Conservation (phyloP, 2,113 vertebrate species). For the Phalacrocorax carbo region DNA sequence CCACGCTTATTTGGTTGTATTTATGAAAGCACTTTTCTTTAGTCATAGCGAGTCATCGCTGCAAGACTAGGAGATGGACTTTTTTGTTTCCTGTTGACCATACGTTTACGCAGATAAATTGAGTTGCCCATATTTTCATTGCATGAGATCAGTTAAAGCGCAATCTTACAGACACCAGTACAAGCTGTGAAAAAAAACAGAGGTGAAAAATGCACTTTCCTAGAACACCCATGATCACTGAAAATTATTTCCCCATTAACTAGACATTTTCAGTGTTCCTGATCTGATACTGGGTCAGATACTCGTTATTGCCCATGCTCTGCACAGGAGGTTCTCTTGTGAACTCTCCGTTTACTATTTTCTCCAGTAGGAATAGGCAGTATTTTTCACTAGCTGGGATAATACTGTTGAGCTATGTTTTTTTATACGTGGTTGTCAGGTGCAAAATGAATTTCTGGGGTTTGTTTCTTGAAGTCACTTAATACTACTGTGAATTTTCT, state of each 20-base stretch:
- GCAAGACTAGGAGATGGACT: not conserved
- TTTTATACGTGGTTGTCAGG: not conserved
- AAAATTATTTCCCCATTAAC: not conserved
- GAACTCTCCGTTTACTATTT: not conserved
- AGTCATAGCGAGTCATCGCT: not conserved
- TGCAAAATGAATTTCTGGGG: not conserved
- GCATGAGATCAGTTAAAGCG: not conserved
- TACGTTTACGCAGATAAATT: not conserved
- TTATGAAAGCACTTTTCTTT: not conserved
- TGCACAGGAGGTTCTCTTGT: not conserved
- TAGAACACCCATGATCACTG: not conserved
- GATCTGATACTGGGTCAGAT: not conserved
- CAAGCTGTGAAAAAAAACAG: not conserved
- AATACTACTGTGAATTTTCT: constrained; percentile 12
- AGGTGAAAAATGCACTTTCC: not conserved
- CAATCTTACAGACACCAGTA: not conserved
- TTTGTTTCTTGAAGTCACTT: not conserved
- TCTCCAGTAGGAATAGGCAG: not conserved
- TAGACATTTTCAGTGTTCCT: not conserved
- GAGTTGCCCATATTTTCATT: not conserved
- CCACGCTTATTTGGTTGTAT: not conserved
- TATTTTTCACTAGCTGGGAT: not conserved
- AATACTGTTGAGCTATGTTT: not conserved
- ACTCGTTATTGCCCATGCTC: fast-evolving
- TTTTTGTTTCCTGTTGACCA: not conserved